Base-by-base conservation (phyloP, 2,888 invertebrate species). In the Glaucopsyche alexis region DNA sequence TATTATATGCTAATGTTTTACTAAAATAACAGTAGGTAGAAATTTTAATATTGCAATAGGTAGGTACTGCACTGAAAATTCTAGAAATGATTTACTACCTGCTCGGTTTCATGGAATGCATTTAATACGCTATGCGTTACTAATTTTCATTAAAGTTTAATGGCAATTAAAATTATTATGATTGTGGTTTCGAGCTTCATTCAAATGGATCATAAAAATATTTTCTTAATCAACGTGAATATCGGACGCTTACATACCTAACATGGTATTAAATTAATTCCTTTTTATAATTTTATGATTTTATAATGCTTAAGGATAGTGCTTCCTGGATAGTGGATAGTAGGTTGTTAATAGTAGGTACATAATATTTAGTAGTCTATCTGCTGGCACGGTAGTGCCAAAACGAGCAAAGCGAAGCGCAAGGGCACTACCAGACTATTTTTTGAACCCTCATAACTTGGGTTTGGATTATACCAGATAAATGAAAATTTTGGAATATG, bases 91-190 rank as follows among this genome's bases (percentile, higher is more conserved):
- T 40, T 66, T 16, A 42, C 9, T 40, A 16, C 40, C 66, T 40
- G 42, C 9, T 16, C 16, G 66, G 42, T 42, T 66, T 66, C 66
- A 66, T 42, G 66, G 40, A 66, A 42, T 66, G 40, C 66, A 42
- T 65, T 66, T 42, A 66, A 42, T 42, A 42, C 66, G 66, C n/a
- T 66, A 66, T 66, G 66, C 66, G 16, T 66, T 42, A 42, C 66
- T 66, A 66, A 66, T 66, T 42, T 66, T 16, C 42, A 66, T 42
- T 66, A 42, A 42, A 66, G n/a, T 66, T 66, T 16, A 42, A 66
- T 60, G 42, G 66, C 66, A 66, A 66, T 66, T 66, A 66, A 66
- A 66, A 66, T 66, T 66, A 42, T 66, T 8, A 66, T 29, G 29
- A 29, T 29, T 29, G 29, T 29, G 29, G 29, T 29, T 29, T 66